Evolutionary conservation across 2,113 vertebrate species (phyloP).

Genomic region (Pungitius pungitius): DNA sequence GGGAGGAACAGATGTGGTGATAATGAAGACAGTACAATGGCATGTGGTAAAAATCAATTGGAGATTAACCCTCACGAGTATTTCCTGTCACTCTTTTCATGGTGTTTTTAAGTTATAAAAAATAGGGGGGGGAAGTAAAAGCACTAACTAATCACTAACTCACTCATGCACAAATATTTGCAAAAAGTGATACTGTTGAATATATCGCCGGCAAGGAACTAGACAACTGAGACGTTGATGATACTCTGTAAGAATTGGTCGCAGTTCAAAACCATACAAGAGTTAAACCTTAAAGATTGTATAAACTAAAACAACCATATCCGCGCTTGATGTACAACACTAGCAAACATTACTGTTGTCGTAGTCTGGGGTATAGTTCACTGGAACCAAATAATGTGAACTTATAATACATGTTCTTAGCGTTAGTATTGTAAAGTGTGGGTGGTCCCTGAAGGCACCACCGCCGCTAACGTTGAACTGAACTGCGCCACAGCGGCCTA

Average conservation of each 20-base stretch:
- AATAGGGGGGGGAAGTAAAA: background rate
- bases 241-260: background rate
- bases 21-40: background rate
- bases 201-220: background rate
- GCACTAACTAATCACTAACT: too few species aligned
- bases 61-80: background rate
- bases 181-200: background rate
- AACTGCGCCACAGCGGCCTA: slow-evolving; percentile 97
- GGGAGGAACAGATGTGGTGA: slow-evolving; percentile 9
- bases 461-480: slow-evolving; percentile 58
- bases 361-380: background rate
- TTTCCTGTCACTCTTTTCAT: background rate
- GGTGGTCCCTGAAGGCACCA: slow-evolving; percentile 68
- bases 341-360: background rate
- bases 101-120: background rate
- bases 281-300: too few species aligned
- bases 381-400: background rate
- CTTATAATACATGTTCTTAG: background rate
- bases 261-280: background rate
- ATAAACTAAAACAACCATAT: background rate
- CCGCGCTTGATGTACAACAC: background rate
- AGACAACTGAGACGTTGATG: background rate
- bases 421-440: background rate
- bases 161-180: background rate
- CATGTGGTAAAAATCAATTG: background rate